These are phyloP conservation scores for Sparidentex hasta DNA, from an alignment of 2,797 vertebrate species.

Conservation along the genomic window DNA sequence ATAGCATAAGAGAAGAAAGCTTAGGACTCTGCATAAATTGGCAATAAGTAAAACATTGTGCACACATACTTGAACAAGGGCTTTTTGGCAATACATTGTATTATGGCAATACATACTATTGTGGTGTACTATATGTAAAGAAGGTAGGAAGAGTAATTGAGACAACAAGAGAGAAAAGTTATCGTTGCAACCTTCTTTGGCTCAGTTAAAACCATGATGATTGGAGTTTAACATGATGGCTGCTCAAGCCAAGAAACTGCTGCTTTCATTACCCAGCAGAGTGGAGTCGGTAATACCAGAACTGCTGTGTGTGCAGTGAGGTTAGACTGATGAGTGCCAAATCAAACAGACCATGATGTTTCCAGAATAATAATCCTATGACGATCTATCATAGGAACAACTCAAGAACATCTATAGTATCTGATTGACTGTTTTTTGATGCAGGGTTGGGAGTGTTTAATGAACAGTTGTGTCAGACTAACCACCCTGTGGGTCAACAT, in stretches of 20 bases:
- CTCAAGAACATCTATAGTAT: constrained; percentile 10
- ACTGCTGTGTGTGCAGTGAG: constrained; percentile 43
- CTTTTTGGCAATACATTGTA: constrained; percentile 71
- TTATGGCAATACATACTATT: constrained; percentile 57
- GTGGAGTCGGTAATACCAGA: constrained; percentile 25
- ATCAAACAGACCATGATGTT: constrained; percentile 6
- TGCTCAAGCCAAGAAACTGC: constrained; percentile 53
- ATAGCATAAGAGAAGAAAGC: constrained; percentile 19
- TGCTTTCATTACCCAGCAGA: constrained; percentile 52
- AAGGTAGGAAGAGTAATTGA: constrained; percentile 23
- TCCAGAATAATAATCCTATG: constrained; percentile 9
- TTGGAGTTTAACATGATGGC: constrained; percentile 27
- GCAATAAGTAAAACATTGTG: constrained; percentile 50
- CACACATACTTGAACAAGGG: constrained; percentile 62
- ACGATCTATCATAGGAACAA: constrained; percentile 28
- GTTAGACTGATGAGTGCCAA: constrained; percentile 23
- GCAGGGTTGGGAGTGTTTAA: constrained; percentile 28
- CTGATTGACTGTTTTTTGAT: constrained; percentile 25
- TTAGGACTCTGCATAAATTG: constrained; percentile 46
- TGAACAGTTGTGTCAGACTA: constrained; percentile 29
- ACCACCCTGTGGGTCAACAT: constrained; percentile 30
- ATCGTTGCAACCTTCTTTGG: constrained; percentile 74
- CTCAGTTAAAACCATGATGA: constrained; percentile 61
- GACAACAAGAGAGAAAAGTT: constrained; percentile 18
- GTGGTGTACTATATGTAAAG: constrained; percentile 52